phyloP scores from a whole-genome alignment of 2,888 invertebrate genomes.

The Dryobota labecula region DNA sequence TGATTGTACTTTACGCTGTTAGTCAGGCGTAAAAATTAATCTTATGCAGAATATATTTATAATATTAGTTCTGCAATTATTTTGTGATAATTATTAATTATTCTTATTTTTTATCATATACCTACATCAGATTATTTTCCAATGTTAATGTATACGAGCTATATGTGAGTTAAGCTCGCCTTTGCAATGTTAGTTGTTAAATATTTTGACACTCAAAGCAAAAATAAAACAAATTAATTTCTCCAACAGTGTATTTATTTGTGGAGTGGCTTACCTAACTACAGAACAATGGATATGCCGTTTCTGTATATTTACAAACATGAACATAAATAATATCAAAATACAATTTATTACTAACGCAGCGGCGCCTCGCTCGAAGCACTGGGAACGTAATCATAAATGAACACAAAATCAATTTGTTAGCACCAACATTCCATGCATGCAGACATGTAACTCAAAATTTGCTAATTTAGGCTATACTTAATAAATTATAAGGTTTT shows the following conservation, averaged over 20 bases:
- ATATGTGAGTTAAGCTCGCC: neutral
- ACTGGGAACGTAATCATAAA: slow-evolving; percentile 72
- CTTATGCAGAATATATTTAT: neutral
- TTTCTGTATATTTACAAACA: slow-evolving; percentile 89
- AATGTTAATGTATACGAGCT: neutral
- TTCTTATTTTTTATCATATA: neutral
- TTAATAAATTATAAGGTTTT: slow-evolving; percentile 42
- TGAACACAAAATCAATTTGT: slow-evolving; percentile 77
- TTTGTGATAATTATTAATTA: slow-evolving; percentile 2
- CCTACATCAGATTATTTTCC: neutral
- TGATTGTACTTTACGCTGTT: slow-evolving; percentile 2
- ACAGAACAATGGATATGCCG: slow-evolving; percentile 89
- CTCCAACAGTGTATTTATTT: slow-evolving; percentile 86
- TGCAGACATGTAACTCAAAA: slow-evolving; percentile 64
- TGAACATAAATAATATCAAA: slow-evolving; percentile 90
- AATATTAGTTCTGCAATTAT: neutral
- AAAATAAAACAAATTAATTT: slow-evolving; percentile 76
- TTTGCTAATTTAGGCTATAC: slow-evolving; percentile 53
- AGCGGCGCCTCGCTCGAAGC: slow-evolving; percentile 52
- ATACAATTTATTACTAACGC: slow-evolving; percentile 79
- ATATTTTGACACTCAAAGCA: neutral
- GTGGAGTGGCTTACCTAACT: slow-evolving; percentile 82
- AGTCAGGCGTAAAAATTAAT: slow-evolving; percentile 10
- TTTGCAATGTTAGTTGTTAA: neutral
- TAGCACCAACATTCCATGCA: slow-evolving; percentile 77